phyloP scores from a whole-genome alignment of 2,113 vertebrate species.

The Chamaea fasciata region DNA sequence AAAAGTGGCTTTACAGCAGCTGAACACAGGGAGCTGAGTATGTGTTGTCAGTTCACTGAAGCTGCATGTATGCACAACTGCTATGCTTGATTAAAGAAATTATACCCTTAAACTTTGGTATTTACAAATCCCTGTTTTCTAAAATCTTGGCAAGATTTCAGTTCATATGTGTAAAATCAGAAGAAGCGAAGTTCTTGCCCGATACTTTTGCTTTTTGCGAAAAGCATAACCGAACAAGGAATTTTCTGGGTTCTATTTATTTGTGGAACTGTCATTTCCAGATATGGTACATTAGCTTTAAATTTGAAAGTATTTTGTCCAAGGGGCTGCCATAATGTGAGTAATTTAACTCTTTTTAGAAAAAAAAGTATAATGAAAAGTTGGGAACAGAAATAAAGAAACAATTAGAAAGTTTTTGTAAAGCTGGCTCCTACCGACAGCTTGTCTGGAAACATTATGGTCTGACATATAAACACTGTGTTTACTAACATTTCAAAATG shows the following conservation, averaged over 20 bases:
- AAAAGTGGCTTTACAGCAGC: background rate
- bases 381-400: conserved; percentile 20
- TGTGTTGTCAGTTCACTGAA: background rate
- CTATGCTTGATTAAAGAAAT: background rate
- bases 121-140: background rate
- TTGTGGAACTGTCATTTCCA: background rate
- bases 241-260: background rate
- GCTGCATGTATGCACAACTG: background rate
- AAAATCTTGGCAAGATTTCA: background rate
- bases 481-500: conserved; percentile 76
- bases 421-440: conserved; percentile 41
- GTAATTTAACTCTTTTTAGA: background rate
- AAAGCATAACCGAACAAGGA: background rate
- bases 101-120: background rate
- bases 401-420: conserved; percentile 24
- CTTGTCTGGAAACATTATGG: conserved; percentile 65
- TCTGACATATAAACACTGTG: conserved; percentile 72
- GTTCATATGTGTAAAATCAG: background rate
- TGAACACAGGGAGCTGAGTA: background rate
- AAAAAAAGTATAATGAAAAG: background rate
- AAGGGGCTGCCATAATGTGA: background rate
- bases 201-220: background rate
- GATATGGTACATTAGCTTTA: background rate
- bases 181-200: background rate
- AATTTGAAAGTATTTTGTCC: background rate